Evolutionary conservation across 2,888 invertebrate genomes (phyloP), one percentile per base, ranked within the genome.

Genomic region (Lingula anatina): DNA sequence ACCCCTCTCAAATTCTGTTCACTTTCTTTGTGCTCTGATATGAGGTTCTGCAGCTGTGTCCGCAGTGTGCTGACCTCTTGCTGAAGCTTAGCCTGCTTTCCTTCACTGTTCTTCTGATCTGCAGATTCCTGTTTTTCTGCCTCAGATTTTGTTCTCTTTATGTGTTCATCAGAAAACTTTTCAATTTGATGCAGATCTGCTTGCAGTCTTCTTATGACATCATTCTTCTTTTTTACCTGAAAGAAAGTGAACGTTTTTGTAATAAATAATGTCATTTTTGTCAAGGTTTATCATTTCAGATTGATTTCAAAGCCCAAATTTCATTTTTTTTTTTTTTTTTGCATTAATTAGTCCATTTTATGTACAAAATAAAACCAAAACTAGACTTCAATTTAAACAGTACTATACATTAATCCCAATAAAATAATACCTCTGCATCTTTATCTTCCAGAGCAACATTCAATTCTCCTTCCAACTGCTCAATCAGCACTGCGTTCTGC

Each of bases 41-140:
- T 65, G 7, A 65, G 56, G 50, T 66, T 75, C 48, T 71, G 68
- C 24, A 68, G 61, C 55, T 71, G 69, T 3, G 68, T 64, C 47
- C 68, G 65, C 39, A 72, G 61, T 47, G 66, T 68, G 25, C 59
- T 62, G 3, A 69, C 54, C 39, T 77, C 75, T 48, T 70, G 64
- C 44, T 62, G 62, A 20, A 75, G 57, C 41, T 73, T 67, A 47
- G 66, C 65, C 23, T 59, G 61, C 53, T 69, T 69, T 28, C 74
- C 73, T 23, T 76, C 76, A 46, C 73, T 73, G 60, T 70, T 74
- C 54, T 75, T 76, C 38, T 61, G 56, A 51, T 77, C 76, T 4
- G 72, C 65, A 15, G 62, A 55, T 47, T 75, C 71, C 47, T 76
- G 73, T 52, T 75, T 75, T 45, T 75, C 75, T n/a, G 75, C 74